A percentile compares a stretch with the other conserved stretches of the same genome.
Conservation (phyloP, 1,140 invertebrate genomes). For the Neodiprion fabricii region DNA sequence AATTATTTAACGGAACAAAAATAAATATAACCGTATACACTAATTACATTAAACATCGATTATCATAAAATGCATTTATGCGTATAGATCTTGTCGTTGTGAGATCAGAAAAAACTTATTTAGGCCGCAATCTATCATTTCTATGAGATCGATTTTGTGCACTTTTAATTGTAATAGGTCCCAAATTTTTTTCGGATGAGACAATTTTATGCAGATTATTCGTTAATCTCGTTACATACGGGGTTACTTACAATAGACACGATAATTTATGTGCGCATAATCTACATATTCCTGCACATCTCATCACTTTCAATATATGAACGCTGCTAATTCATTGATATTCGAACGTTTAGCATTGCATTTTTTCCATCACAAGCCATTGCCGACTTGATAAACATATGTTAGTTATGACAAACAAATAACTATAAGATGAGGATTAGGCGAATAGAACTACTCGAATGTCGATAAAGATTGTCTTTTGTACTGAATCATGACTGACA, state of each 20-base stretch:
- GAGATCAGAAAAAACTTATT: not conserved
- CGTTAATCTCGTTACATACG: not conserved
- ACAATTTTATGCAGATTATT: not conserved
- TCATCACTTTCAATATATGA: too few species aligned
- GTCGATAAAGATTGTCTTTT: not conserved
- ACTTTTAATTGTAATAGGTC: not conserved
- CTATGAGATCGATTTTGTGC: not conserved
- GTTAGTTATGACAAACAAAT: not conserved
- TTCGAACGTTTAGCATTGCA: not conserved
- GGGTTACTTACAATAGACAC: not conserved
- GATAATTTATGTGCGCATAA: not conserved
- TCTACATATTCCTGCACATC: not conserved
- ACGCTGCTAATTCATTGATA: not conserved
- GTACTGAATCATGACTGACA: not conserved
- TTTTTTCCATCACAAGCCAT: not conserved
- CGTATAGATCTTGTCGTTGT: not conserved
- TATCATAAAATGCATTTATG: not conserved
- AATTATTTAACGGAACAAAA: not conserved
- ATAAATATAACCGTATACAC: not conserved
- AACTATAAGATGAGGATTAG: not conserved
- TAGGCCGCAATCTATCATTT: not conserved
- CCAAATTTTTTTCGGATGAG: not conserved
- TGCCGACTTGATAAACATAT: not conserved
- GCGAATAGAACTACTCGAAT: not conserved
- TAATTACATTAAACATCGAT: not conserved